A percentile compares a stretch with the other conserved stretches of the same genome.
Conservation (phyloP, 1,140 invertebrate species). For the Camponotus pennsylvanicus region DNA sequence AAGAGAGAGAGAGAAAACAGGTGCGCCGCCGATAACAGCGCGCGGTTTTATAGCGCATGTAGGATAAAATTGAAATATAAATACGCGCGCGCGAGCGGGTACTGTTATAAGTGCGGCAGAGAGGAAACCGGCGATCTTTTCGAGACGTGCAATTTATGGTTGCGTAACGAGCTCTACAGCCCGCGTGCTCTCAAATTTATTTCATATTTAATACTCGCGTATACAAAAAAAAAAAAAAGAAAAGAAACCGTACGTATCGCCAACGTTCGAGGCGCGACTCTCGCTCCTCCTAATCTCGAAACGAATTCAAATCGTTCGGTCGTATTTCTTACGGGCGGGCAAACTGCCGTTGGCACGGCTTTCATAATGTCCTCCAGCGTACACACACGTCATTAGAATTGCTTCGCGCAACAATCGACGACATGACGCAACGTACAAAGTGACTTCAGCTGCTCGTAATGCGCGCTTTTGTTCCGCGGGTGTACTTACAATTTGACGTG, state of each 20-base stretch:
- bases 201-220: neutral
- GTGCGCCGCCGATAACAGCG: slow-evolving; percentile 39
- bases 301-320: slow-evolving; percentile 1
- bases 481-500: slow-evolving; percentile 62
- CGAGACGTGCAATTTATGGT: slow-evolving; percentile 54
- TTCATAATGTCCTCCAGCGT: slow-evolving; percentile 5
- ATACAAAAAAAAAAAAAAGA: neutral
- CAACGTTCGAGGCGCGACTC: neutral
- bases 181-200: neutral
- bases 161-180: slow-evolving; percentile 52
- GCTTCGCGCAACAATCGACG: slow-evolving; percentile 37
- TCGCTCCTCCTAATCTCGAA: slow-evolving; percentile 23
- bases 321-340: slow-evolving; percentile 7
- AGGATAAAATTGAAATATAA: slow-evolving; percentile 73
- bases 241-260: too few relatives aligned
- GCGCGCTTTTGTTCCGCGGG: slow-evolving; percentile 57
- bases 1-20: slow-evolving; percentile 57
- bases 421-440: slow-evolving; percentile 48
- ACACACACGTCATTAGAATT: slow-evolving; percentile 2
- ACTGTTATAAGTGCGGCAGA: slow-evolving; percentile 64
- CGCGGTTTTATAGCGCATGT: too few relatives aligned
- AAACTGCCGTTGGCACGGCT: neutral
- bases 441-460: slow-evolving; percentile 34
- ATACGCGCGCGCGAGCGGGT: slow-evolving; percentile 55
- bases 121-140: slow-evolving; percentile 61